Evolutionary conservation across 2,888 invertebrate species (phyloP).

Genomic region (Cryptus armator): DNA sequence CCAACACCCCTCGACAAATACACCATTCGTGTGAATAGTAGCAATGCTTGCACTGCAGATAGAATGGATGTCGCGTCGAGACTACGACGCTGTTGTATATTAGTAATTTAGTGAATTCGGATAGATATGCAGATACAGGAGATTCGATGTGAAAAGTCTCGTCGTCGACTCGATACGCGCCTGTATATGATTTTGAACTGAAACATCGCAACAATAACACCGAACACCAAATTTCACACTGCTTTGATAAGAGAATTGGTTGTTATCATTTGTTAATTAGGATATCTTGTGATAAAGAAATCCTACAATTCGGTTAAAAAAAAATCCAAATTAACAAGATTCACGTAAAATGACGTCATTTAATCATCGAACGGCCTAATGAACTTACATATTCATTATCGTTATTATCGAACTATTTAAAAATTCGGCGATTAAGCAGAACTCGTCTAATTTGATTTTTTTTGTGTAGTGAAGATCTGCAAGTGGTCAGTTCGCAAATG

Average conservation of each 20-base stretch:
- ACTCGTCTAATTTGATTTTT: too few species aligned
- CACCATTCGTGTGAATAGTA: not conserved
- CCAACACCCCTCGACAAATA: not conserved
- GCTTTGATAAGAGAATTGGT: too few species aligned
- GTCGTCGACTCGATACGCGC: not conserved
- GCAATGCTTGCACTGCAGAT: not conserved
- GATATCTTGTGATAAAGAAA: not conserved
- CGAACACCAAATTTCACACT: too few species aligned
- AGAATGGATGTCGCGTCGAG: slow-evolving; percentile 7
- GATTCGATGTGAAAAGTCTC: not conserved
- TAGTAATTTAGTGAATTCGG: not conserved
- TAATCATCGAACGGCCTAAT: not conserved
- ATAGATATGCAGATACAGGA: not conserved
- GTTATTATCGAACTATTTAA: too few species aligned
- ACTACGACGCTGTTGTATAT: not conserved
- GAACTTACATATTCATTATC: not conserved
- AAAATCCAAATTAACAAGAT: not conserved
- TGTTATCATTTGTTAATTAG: not conserved
- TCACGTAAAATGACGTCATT: not conserved
- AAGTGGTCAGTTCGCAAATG: too few species aligned
- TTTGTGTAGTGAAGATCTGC: too few species aligned
- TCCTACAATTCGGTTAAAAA: not conserved
- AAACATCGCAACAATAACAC: too few species aligned
- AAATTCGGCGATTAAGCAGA: too few species aligned
- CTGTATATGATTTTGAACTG: too few species aligned